phyloP scores from a whole-genome alignment of 2,113 vertebrate species.

The Chamaetylas fuelleborni region DNA sequence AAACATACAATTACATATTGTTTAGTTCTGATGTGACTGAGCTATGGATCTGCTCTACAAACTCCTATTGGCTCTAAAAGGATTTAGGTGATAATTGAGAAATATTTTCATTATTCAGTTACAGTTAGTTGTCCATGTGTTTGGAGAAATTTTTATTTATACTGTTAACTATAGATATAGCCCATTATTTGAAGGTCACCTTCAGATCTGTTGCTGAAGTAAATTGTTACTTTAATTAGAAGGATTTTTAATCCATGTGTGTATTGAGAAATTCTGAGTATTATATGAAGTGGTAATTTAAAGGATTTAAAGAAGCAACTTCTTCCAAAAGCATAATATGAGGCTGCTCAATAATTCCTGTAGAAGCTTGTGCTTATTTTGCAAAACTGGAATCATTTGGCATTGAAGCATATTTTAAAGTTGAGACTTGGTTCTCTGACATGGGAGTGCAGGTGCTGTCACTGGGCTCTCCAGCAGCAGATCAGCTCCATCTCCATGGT shows the following conservation, averaged over 20 bases:
- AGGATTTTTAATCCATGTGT: neutral
- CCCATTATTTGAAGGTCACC: neutral
- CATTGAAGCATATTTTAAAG: neutral
- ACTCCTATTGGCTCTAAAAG: neutral
- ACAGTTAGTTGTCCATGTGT: neutral
- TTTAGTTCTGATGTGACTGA: neutral
- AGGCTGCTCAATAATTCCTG: neutral
- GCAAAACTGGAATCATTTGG: neutral
- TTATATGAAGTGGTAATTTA: neutral
- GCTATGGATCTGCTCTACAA: neutral
- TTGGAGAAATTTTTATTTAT: neutral
- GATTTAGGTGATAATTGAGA: neutral
- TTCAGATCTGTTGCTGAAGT: neutral
- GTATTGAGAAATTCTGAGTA: neutral
- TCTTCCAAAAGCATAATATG: neutral
- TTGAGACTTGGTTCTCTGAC: neutral
- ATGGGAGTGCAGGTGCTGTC: neutral
- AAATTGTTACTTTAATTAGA: neutral
- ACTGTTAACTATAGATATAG: neutral
- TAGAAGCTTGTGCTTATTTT: neutral
- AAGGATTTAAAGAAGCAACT: neutral
- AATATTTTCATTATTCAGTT: conserved; percentile 15
- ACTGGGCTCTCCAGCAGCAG: neutral
- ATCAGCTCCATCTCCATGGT: rapidly evolving
- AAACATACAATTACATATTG: neutral